These are phyloP conservation scores for Caiman crocodilus DNA, from an alignment of 2,797 vertebrate genomes.

Conservation along the genomic window DNA sequence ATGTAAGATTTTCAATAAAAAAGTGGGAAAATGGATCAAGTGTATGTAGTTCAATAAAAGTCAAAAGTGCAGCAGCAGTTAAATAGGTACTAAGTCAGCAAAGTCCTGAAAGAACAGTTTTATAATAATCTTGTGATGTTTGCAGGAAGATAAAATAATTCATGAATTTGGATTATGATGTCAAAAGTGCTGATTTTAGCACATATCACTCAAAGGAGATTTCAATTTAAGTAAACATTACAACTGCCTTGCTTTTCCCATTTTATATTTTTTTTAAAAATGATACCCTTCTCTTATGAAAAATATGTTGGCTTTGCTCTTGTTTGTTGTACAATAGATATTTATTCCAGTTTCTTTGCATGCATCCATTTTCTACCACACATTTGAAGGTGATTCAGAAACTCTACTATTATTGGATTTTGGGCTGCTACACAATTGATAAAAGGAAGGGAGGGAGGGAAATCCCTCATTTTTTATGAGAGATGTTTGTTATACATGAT, in stretches of 20 bases:
- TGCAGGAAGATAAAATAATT: constrained; percentile 41
- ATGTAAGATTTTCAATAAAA: constrained; percentile 77
- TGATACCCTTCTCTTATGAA: not conserved
- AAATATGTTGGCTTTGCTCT: not conserved
- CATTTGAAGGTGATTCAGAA: not conserved
- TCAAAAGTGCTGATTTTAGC: constrained; percentile 52
- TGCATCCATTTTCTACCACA: not conserved
- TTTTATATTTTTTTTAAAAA: not conserved
- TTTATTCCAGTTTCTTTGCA: not conserved
- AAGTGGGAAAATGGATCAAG: not conserved
- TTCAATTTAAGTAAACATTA: constrained; percentile 31
- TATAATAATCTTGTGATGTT: constrained; percentile 48
- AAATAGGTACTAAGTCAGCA: constrained; percentile 47
- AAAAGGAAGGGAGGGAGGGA: not conserved
- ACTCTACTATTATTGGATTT: not conserved
- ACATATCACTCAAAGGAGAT: constrained; percentile 13
- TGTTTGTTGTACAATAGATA: constrained; percentile 1
- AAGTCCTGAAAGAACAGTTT: constrained; percentile 44
- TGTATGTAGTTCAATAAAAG: constrained; percentile 53
- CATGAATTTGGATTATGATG: constrained; percentile 37
- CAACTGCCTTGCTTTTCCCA: not conserved
- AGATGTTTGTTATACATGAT: not conserved
- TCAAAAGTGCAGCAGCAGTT: constrained; percentile 6
- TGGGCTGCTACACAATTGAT: not conserved
- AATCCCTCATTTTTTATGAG: not conserved